Percentiles rank a stretch among this genome's conserved stretches.
Evolutionary conservation across 2,797 vertebrate species (phyloP).

Genomic region (Linurgus olivaceus): DNA sequence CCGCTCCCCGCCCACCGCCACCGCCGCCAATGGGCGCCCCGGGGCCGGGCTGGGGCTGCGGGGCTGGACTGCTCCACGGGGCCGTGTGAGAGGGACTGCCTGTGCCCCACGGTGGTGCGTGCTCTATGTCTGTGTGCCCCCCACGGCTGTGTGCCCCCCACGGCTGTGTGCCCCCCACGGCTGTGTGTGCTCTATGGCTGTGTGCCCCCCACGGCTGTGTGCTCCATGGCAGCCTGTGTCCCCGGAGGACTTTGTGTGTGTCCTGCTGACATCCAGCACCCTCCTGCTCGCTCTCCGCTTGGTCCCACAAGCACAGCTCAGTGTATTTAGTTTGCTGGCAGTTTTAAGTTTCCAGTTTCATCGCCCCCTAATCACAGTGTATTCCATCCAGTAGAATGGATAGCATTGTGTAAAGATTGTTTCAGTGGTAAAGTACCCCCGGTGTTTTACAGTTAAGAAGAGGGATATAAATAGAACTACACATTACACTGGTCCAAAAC

Average conservation of each 20-base stretch:
- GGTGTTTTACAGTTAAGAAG: not conserved
- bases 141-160: no score
- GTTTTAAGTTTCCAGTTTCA: not conserved
- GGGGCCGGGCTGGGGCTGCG: not conserved
- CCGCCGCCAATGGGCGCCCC: not conserved
- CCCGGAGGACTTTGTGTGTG: no score
- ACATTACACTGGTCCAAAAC: not conserved
- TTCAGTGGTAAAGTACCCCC: not conserved
- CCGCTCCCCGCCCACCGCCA: not conserved
- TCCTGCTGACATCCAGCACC: not conserved
- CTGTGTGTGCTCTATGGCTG: no score
- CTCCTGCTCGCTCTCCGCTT: not conserved
- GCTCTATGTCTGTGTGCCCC: no score
- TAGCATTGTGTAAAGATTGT: not conserved
- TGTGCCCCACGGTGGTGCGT: no score
- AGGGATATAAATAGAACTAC: not conserved
- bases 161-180: no score
- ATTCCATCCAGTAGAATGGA: not conserved
- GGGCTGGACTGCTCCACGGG: not conserved
- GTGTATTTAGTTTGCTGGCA: not conserved
- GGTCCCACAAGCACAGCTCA: accelerated
- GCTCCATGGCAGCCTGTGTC: not conserved
- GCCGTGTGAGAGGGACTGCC: no score
- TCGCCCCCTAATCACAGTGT: not conserved
- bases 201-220: no score